Evolutionary conservation across 2,113 vertebrate genomes (phyloP).

Genomic region (Grammomys dolichurus): DNA sequence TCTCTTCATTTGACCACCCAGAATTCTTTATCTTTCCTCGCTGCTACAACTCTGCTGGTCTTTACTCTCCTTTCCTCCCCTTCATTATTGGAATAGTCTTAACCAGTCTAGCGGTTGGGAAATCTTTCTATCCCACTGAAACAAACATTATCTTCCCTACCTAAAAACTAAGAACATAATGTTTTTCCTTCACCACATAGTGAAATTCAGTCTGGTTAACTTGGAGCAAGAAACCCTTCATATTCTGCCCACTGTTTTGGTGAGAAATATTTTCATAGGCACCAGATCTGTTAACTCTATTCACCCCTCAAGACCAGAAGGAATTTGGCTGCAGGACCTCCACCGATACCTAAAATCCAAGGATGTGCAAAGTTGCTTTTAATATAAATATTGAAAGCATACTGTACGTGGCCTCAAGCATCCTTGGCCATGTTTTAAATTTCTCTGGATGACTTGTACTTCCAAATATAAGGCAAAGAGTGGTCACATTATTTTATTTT

Average conservation of each 20-base stretch:
- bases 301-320: background rate
- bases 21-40: background rate
- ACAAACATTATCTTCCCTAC: background rate
- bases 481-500: background rate
- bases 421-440: background rate
- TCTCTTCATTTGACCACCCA: background rate
- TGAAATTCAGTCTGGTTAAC: constrained; percentile 1
- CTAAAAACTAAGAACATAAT: background rate
- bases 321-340: background rate
- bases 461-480: background rate
- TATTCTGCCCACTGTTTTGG: background rate
- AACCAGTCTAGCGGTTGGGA: background rate
- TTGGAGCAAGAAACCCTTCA: background rate
- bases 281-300: background rate
- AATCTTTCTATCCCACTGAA: background rate
- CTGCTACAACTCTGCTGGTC: background rate
- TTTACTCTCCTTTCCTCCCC: background rate
- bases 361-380: background rate
- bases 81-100: background rate
- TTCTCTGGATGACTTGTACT: background rate
- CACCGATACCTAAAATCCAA: background rate
- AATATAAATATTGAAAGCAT: background rate
- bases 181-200: background rate
- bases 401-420: background rate
- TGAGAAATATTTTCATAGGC: background rate